A percentile compares a stretch with the other conserved stretches of the same genome.
Conservation (phyloP, 2,113 vertebrate species). For the Gopherus flavomarginatus region DNA sequence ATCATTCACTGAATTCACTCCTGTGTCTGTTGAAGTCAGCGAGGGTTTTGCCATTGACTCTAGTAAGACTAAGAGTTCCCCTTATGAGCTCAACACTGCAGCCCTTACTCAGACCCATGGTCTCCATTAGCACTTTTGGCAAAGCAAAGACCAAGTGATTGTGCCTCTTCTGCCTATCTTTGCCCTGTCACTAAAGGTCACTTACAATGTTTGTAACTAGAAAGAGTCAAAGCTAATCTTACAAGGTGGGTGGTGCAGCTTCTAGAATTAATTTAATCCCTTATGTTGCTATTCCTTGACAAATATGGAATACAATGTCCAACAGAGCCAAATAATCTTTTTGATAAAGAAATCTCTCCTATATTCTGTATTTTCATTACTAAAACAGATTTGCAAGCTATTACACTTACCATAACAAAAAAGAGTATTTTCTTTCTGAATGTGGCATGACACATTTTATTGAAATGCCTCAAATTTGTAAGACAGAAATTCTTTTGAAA, state of each 20-base stretch:
- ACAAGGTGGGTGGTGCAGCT: not conserved
- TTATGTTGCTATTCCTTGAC: not conserved
- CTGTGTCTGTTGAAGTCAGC: not conserved
- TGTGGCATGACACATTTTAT: not conserved
- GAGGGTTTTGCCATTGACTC: not conserved
- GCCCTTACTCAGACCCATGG: accelerated
- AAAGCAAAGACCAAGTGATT: not conserved
- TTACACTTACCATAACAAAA: not conserved
- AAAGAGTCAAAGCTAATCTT: not conserved
- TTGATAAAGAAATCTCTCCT: not conserved
- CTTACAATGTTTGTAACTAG: not conserved
- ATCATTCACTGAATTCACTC: not conserved
- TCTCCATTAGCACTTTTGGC: not conserved
- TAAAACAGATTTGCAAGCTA: not conserved
- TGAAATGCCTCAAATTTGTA: not conserved
- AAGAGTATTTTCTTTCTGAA: not conserved
- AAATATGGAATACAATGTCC: not conserved
- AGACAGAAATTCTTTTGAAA: not conserved
- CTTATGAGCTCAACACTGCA: not conserved
- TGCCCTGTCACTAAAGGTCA: not conserved
- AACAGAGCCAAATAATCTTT: not conserved
- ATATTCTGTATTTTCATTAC: not conserved
- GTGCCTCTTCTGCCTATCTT: not conserved
- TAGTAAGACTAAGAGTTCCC: not conserved
- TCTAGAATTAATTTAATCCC: not conserved